Conservation (phyloP, 2,113 vertebrate genomes). For the Pontoporia blainvillei region DNA sequence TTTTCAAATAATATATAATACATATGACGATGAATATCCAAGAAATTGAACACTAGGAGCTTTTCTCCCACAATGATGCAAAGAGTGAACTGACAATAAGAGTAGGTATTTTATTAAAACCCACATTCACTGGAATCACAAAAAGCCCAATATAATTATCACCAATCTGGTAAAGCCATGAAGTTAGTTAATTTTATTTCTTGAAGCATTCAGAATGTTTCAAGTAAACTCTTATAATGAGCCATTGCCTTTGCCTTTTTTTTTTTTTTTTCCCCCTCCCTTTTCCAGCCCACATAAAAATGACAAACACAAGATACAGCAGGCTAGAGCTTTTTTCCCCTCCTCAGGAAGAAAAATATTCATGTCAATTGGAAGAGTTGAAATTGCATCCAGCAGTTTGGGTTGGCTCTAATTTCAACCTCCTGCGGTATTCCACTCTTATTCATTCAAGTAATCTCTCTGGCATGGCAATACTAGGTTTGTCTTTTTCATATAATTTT, state of each 20-base stretch:
- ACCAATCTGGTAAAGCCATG: background rate
- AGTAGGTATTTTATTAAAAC: background rate
- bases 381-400: background rate
- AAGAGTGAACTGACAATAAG: background rate
- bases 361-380: background rate
- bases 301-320: background rate
- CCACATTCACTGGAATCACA: background rate
- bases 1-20: background rate
- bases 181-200: background rate
- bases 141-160: background rate
- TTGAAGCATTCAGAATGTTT: conserved; percentile 15
- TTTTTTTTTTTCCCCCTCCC: background rate
- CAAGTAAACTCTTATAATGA: conserved; percentile 17
- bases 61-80: background rate
- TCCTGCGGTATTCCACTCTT: background rate
- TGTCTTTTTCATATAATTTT: background rate
- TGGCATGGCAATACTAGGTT: background rate
- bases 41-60: background rate
- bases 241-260: background rate
- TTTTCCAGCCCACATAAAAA: background rate
- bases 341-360: background rate
- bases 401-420: conserved; percentile 18
- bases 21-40: background rate
- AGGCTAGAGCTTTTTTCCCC: background rate
- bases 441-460: background rate